Base-by-base conservation (phyloP, 1,140 invertebrate genomes). In the Leguminivora glycinivorella region DNA sequence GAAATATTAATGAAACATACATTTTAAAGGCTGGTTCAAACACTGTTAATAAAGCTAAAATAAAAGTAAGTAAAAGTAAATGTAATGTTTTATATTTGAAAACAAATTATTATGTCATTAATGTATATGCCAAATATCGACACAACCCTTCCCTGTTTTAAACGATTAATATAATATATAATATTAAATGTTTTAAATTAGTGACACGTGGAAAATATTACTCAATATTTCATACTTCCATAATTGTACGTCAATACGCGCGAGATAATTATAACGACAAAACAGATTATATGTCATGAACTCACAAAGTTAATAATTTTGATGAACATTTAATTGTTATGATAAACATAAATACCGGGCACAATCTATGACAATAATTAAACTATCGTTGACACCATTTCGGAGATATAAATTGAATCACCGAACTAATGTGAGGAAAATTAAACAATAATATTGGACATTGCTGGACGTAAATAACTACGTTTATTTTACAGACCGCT, bases 281-380 rank as follows among this genome's bases (percentile, higher is more conserved):
- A 43, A 43, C 0, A 43, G 12, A 17, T 43, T 43, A 43, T 43
- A 17, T 14, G 3, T n/a, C 4, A 43, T 17, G n/a, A 43, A 43
- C 40, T n/a, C 40, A 17, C 40, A 5, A 3, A n/a, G 40, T 43
- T 5, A 17, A 43, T 43, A 17, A 43, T 17, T n/a, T 43, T 43
- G 40, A 43, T 43, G 40, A 3, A 17, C 14, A 43, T 43, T 43
- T 43, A 43, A 43, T 43, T n/a, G 40, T 43, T 43, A n/a, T n/a
- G n/a, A n/a, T 43, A 12, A 17, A n/a, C 5, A 43, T n/a, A 43
- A n/a, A 43, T 43, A n/a, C 40, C n/a, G n/a, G 40, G 12, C 2
- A 43, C n/a, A n/a, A 43, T 43, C 40, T 43, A 43, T 43, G 14
- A 43, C 40, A 43, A 43, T 43, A 43, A n/a, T 43, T 43, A 43